Evolutionary conservation across 64 coral and sea anemone species (phyloP).

Genomic region (Anthopleura sola): DNA sequence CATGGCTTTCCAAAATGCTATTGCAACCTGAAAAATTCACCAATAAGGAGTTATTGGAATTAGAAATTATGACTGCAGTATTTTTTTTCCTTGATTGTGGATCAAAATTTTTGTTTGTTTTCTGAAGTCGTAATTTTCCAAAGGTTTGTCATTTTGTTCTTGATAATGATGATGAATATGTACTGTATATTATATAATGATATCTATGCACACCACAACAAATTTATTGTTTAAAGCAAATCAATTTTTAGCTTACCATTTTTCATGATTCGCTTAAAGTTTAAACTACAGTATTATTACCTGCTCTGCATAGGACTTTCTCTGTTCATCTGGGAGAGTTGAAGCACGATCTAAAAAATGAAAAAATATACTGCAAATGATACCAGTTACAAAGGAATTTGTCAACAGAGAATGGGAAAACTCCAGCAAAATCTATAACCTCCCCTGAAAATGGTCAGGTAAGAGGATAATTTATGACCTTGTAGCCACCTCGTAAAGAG

Average conservation of each 20-base stretch:
- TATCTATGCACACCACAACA: no score
- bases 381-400: no score
- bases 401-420: no score
- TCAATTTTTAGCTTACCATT: not conserved
- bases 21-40: constrained; percentile 7
- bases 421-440: no score
- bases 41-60: not conserved
- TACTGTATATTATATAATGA: no score
- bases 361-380: not conserved
- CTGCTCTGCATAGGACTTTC: constrained; percentile 26
- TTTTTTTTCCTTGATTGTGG: not conserved
- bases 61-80: not conserved
- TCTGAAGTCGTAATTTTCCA: no score
- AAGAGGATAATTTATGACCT: no score
- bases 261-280: not conserved
- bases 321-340: not conserved
- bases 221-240: no score
- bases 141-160: no score
- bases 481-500: no score
- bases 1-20: constrained; percentile 38
- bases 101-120: not conserved
- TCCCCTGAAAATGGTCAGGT: no score
- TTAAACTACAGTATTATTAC: not conserved
- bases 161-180: no score
- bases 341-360: not conserved